Percentiles rank a stretch among this genome's conserved stretches.
Conservation (phyloP, 2,888 invertebrate genomes). For the Parascotia fuliginaria region DNA sequence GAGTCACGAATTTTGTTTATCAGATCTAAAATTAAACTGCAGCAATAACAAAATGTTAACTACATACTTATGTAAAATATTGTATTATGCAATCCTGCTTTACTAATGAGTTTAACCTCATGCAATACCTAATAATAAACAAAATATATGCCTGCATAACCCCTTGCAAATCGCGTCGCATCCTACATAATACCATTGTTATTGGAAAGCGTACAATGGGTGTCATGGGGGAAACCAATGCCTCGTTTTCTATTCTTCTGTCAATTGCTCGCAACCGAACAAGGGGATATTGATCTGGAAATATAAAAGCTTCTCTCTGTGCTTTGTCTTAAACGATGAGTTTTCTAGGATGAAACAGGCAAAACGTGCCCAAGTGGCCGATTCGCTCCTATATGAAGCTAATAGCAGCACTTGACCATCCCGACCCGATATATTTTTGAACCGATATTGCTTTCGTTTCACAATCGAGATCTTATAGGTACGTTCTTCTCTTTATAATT, state of each 20-base stretch:
- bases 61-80: constrained; percentile 16
- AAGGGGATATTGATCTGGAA: constrained; percentile 74
- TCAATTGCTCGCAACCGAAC: constrained; percentile 68
- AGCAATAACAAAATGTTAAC: constrained; percentile 23
- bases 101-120: constrained; percentile 40
- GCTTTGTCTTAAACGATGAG: constrained; percentile 71
- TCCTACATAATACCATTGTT: constrained; percentile 34
- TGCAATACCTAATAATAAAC: constrained; percentile 20
- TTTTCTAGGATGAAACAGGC: constrained; percentile 58
- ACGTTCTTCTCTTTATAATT: constrained; percentile 46
- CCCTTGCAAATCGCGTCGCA: constrained; percentile 31
- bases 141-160: constrained; percentile 17
- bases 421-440: constrained; percentile 57
- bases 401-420: constrained; percentile 51
- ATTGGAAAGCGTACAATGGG: constrained; percentile 57
- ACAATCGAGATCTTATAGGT: constrained; percentile 56
- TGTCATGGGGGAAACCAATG: constrained; percentile 62
- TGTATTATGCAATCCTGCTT: constrained; percentile 17
- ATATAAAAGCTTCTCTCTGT: constrained; percentile 71
- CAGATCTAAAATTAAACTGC: constrained; percentile 37
- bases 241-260: constrained; percentile 66
- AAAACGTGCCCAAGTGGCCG: constrained; percentile 76
- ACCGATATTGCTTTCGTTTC: constrained; percentile 64
- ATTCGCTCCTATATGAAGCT: constrained; percentile 45
- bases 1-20: constrained; percentile 52